phyloP scores from a whole-genome alignment of 1,140 invertebrate genomes.

The Zaprionus tsacasi region DNA sequence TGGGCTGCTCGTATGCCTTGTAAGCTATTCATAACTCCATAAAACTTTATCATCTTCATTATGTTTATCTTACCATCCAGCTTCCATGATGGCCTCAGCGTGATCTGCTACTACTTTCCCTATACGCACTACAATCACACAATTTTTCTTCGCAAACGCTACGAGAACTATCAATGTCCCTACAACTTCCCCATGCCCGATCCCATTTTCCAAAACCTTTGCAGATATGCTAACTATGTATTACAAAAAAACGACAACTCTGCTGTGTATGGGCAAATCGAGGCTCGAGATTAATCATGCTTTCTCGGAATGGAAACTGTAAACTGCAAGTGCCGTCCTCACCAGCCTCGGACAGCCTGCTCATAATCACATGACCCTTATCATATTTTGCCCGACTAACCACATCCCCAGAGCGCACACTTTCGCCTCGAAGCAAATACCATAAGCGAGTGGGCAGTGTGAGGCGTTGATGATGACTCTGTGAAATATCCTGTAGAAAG shows the following conservation, averaged over 20 bases:
- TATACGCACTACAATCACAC: background rate
- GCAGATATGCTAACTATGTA: slow-evolving; percentile 16
- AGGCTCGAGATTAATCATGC: slow-evolving; percentile 28
- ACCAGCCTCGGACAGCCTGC: slow-evolving; percentile 10
- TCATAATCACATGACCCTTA: slow-evolving; percentile 48
- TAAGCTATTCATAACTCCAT: background rate
- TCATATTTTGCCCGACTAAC: slow-evolving; percentile 45
- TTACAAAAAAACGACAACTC: slow-evolving; percentile 10
- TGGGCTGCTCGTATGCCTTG: slow-evolving; percentile 45
- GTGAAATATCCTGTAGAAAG: background rate
- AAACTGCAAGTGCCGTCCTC: background rate
- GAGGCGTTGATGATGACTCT: background rate
- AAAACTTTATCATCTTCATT: background rate
- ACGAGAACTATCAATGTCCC: slow-evolving; percentile 29
- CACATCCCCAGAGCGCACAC: slow-evolving; percentile 66
- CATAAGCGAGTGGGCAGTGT: background rate
- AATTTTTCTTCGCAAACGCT: background rate
- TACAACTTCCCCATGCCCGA: slow-evolving; percentile 23
- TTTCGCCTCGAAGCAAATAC: slow-evolving; percentile 72
- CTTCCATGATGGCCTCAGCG: slow-evolving; percentile 5
- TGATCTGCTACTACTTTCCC: slow-evolving; percentile 43
- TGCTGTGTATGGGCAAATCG: background rate
- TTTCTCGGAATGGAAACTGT: slow-evolving; percentile 1
- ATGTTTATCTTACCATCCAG: too few relatives aligned
- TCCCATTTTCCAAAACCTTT: slow-evolving; percentile 16